Base-by-base conservation (phyloP, 1,140 invertebrate genomes). In the Cheumatopsyche charites region DNA sequence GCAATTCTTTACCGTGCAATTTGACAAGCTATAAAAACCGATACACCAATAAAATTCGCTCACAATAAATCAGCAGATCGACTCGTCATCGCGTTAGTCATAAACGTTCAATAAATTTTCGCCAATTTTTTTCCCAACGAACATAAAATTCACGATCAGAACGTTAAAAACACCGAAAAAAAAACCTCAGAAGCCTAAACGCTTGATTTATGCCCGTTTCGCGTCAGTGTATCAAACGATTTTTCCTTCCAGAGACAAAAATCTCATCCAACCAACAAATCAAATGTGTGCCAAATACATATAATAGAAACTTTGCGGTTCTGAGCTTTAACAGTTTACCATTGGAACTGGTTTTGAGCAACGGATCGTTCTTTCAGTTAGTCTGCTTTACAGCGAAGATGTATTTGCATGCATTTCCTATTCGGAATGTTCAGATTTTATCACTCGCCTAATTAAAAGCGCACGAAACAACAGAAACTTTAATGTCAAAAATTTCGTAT, bases 251-350 rank as follows among this genome's bases (percentile, higher is more conserved):
- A 13, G 55, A 9, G 19, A 1, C 55, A 1, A 3, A 1, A 25
- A 3, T 47, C 3, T 9, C 23, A 23, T 58, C 21, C 21, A 7
- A 58, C 19, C 1, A 26, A 58, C 13, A 9, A 23, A 58, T 25
- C n/a, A 23, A 55, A 68, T 68, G 66, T 68, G 49, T 68, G 66
- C 66, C 66, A 68, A 68, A 68, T 68, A 47, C 66, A 68, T 68
- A 36, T 36, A 68, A 68, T 68, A 29, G 43, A 68, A 45, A 17
- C 45, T 68, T 68, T 68, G 66, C 66, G 66, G 66, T 68, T 36
- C 29, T 36, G 29, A 43, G 66, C 49, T 47, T 68, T 68, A 47
- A 68, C 66, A 68, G 66, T 68, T 68, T 19, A 25, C 41, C 42
- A 25, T 55, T 68, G 49, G 21, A 68, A 68, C 66, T 68, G 66